Conservation (phyloP, 2,797 vertebrate genomes). For the Tragelaphus eurycerus region DNA sequence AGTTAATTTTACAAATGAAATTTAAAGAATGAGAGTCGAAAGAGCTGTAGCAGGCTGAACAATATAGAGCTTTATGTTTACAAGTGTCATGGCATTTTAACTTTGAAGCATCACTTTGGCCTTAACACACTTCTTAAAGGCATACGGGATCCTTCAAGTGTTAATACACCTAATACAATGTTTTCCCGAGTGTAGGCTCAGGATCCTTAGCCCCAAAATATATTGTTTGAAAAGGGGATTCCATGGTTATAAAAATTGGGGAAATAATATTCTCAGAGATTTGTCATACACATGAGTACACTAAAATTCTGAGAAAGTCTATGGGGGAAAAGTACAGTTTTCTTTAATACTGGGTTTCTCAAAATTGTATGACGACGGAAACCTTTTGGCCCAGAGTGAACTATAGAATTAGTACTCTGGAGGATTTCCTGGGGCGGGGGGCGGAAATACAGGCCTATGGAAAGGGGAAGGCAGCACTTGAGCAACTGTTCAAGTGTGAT, state of each 20-base stretch:
- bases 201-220: not conserved
- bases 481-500: too few species aligned
- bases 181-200: not conserved
- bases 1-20: slow-evolving; percentile 16
- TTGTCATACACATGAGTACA: too few species aligned
- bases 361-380: not conserved
- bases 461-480: too few species aligned
- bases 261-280: too few species aligned
- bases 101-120: not conserved
- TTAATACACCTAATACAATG: not conserved
- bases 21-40: slow-evolving; percentile 8
- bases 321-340: not conserved
- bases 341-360: not conserved
- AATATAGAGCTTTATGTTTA: not conserved
- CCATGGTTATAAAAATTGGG: too few species aligned
- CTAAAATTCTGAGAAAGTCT: too few species aligned
- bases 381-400: not conserved
- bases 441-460: too few species aligned
- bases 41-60: not conserved
- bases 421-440: too few species aligned
- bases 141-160: not conserved
- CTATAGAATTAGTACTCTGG: not conserved
- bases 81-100: not conserved
- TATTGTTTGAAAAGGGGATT: not conserved
- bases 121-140: not conserved